These are phyloP conservation scores for Pelobates fuscus DNA, from an alignment of 2,113 vertebrate species.

Conservation along the genomic window DNA sequence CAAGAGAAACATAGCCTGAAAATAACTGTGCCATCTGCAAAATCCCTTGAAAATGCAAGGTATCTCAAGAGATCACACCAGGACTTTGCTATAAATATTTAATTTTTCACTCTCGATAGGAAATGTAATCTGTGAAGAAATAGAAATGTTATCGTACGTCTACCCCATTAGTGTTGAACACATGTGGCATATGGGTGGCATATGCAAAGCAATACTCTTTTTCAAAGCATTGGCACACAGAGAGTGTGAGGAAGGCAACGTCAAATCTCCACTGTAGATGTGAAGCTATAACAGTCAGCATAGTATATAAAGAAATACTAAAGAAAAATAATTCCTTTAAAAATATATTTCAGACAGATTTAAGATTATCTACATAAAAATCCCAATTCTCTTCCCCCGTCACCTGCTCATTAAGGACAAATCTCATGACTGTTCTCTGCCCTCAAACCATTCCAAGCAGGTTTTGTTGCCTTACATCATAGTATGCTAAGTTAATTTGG, in stretches of 20 bases:
- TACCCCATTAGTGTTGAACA: not conserved
- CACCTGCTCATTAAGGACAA: too few species aligned
- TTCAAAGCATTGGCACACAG: not conserved
- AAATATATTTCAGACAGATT: too few species aligned
- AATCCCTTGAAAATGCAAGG: not conserved
- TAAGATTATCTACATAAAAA: too few species aligned
- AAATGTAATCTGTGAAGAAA: not conserved
- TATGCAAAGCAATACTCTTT: not conserved
- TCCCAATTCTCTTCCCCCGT: too few species aligned
- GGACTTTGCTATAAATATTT: constrained; percentile 34
- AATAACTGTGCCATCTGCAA: constrained; percentile 26
- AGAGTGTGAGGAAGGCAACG: not conserved
- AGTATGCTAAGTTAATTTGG: too few species aligned
- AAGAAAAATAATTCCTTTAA: too few species aligned
- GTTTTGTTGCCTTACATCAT: too few species aligned
- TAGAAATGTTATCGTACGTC: not conserved
- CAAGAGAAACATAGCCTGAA: not conserved
- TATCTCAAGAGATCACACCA: constrained; percentile 28
- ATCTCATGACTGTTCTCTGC: too few species aligned
- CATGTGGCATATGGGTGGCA: not conserved
- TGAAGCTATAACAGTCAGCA: not conserved
- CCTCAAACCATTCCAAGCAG: too few species aligned
- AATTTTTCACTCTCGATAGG: not conserved
- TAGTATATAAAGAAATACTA: too few species aligned
- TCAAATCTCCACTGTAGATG: not conserved